Conservation (phyloP, 2,113 vertebrate genomes). For the Cygnus atratus region DNA sequence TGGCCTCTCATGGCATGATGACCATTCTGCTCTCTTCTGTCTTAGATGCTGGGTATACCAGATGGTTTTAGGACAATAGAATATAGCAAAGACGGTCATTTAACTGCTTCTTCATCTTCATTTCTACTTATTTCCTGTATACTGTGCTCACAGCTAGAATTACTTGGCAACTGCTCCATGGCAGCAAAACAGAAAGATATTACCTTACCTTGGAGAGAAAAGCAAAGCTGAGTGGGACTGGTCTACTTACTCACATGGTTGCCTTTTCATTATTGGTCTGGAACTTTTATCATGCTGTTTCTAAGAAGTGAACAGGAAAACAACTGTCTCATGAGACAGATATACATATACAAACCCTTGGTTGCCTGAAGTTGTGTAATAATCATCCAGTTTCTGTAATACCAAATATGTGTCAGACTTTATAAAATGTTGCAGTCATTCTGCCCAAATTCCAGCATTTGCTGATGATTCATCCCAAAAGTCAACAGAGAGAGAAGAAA, state of each 20-base stretch:
- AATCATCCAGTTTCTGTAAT: background rate
- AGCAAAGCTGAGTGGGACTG: background rate
- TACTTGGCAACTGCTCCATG: background rate
- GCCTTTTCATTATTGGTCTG: background rate
- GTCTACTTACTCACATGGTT: background rate
- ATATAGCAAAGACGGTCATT: background rate
- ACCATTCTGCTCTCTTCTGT: background rate
- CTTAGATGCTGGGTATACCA: background rate
- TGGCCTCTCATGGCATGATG: background rate
- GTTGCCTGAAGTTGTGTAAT: background rate
- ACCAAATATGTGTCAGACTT: slow-evolving; percentile 4
- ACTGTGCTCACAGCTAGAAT: background rate
- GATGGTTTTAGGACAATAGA: background rate
- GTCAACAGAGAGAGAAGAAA: background rate
- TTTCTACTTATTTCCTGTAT: background rate
- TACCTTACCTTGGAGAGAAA: background rate
- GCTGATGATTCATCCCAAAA: background rate
- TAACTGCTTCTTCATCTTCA: background rate
- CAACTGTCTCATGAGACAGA: background rate
- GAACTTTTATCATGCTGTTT: background rate
- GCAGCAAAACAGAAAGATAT: background rate
- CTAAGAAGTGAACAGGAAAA: background rate
- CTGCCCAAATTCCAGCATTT: background rate
- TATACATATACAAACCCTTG: background rate
- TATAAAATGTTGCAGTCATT: background rate